Base-by-base conservation (phyloP, 2,797 vertebrate genomes). In the Argyrosomus regius region DNA sequence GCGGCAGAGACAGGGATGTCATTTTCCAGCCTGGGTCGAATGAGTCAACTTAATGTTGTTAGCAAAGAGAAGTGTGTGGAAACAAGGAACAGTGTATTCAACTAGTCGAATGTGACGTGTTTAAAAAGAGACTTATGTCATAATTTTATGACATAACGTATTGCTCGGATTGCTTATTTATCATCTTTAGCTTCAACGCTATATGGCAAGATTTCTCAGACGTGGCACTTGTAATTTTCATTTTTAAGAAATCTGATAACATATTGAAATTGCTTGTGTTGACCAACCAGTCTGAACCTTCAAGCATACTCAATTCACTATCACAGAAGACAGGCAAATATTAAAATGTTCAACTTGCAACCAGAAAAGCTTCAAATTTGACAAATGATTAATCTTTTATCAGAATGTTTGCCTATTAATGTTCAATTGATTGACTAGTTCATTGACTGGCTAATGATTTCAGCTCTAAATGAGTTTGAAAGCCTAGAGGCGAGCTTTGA, bases 1-100 rank as follows among this genome's bases (percentile, higher is more conserved):
- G 68, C 43, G 24, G 66, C 14, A 71, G 61, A 85, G 73, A 84
- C 82, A 80, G 71, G 80, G 81, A 82, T 87, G 89, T 90, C 84
- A 90, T 92, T 92, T 92, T 89, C 83, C 81, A 79, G 78, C 84
- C 70, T 75, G 86, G 66, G 63, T 87, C 80, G 84, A 91, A 92
- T 91, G 84, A 91, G 74, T 90, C 78, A 89, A 85, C 71, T 66
- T 80, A 82, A 82, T 75, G 81, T 79, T 72, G 66, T 88, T 77
- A 71, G 77, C 41, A 72, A 72, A 70, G 57, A 56, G 45, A 81
- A 71, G 62, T 56, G 77, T 80, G 71, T 69, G 64, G 82, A 80
- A 79, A 87, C 67, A 60, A 75, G 69, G 26, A 57, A 48, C 13
- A 41, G 49, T 69, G 56, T 63, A 20, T 43, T 65, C 59, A 8